Base-by-base conservation (phyloP, 1,140 invertebrate species). In the Cotesia glomerata region DNA sequence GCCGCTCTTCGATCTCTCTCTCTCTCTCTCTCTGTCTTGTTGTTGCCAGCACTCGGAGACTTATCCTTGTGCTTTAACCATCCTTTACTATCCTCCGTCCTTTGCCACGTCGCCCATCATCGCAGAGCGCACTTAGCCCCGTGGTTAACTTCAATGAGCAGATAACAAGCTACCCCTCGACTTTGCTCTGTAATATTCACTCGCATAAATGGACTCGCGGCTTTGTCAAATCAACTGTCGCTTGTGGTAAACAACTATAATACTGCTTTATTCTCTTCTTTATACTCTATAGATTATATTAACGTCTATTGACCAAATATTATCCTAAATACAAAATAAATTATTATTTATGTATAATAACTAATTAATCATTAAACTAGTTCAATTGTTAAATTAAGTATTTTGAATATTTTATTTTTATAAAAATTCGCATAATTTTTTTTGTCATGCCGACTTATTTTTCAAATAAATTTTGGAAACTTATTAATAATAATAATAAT, bases 141-240 rank as follows among this genome's bases (percentile, higher is more conserved):
- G 84, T 86, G 84, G 84, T 87, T 87, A 87, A 82, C 86, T 86
- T 86, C 86, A 87, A 86, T 85, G 83, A 87, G 84, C 84, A 82
- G 83, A 85, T 87, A 87, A 86, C 86, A 85, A 87, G 85, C 83
- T 84, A 79, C 81, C 83, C 82, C 80, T 82, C 82, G 75, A 84
- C 77, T 80, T 76, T 74, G 73, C 77, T 81, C 79, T 86, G 82
- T 86, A 84, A 85, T 86, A 86, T 85, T 85, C 79, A 78, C 80
- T 83, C 80, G 79, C 80, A 82, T 83, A 85, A 86, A 86, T 85
- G 84, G 85, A 85, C 81, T 78, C 79, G 79, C 72, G 80, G 81
- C 85, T 87, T 87, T 87, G 84, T 86, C 83, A 86, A 86, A 86
- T 87, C 85, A 86, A 84, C 83, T 75, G 79, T 78, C 82, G 80